Evolutionary conservation across 1,140 invertebrate genomes (phyloP).

Genomic region (Temnothorax curvispinosus): DNA sequence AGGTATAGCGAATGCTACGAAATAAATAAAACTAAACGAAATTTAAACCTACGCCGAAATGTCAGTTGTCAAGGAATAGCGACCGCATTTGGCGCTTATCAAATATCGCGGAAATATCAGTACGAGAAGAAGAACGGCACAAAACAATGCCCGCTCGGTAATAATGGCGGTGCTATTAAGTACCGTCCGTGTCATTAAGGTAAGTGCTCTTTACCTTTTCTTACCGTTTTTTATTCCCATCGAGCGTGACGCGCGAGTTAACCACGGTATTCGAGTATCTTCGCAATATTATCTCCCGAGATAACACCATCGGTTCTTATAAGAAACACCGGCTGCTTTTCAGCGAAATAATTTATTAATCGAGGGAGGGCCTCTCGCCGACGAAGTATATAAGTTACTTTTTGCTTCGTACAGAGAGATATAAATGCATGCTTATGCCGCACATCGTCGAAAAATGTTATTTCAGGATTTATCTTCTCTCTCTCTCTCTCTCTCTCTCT

Average conservation of each 20-base stretch:
- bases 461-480: background rate
- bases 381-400: conserved; percentile 21
- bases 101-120: conserved; percentile 34
- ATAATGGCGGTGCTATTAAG: conserved; percentile 50
- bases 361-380: background rate
- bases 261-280: conserved; percentile 47
- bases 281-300: conserved; percentile 51
- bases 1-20: background rate
- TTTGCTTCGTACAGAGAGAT: background rate
- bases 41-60: background rate
- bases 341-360: conserved; percentile 44
- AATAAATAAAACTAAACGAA: conserved; percentile 9
- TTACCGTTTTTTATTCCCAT: conserved; percentile 51
- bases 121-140: conserved; percentile 21
- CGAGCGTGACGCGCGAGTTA: conserved; percentile 42
- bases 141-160: conserved; percentile 36
- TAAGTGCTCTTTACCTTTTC: conserved; percentile 59
- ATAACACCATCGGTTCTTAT: conserved; percentile 10
- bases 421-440: background rate
- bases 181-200: conserved; percentile 53
- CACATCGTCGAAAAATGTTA: background rate
- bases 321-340: conserved; percentile 43
- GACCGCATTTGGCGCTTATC: background rate
- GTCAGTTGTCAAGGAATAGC: background rate
- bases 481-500: background rate